Base-by-base conservation (phyloP, 2,888 invertebrate genomes). In the Xylophagus ater region DNA sequence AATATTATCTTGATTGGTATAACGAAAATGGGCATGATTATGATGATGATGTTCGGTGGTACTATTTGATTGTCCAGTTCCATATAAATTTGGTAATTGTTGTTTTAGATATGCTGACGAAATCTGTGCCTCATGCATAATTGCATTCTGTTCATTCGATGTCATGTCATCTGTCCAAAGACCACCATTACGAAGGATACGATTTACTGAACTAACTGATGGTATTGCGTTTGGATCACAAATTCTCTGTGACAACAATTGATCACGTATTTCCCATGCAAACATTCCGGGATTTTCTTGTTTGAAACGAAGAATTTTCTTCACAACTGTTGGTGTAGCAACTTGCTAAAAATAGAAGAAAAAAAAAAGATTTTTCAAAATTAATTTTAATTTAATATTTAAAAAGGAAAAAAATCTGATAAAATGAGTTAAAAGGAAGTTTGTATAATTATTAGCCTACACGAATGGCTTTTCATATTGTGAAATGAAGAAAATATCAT, bases 261-360 rank as follows among this genome's bases (percentile, higher is more conserved):
- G 79, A 63, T 94, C 86, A 0, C 93, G 73, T 48, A 94, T 93
- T 70, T 94, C 94, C 92, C 93, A 94, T 8, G 93, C 93, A 62
- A 94, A 93, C 79, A 93, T 86, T 4, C 89, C 87, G 1, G 93
- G 93, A 64, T 93, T 92, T 61, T 93, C 90, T 57, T 89, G 88
- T 61, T 94, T 94, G 53, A 90, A 76, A 4, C 90, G 81, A 21
- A 93, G 75, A 51, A 96, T 94, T 68, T 90, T 88, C 68, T 90
- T 86, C 10, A 94, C 92, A 1, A 94, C 92, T 1, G 89, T 87
- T 2, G 93, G 93, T 4, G 94, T 93, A 45, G 93, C 92, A 46
- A 93, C 93, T 88, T 93, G 89, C 88, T 90, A 76, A 46, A 74
- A 69, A 49, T 49, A 56, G 46, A 47, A 32, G 14, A 30, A 21